Base-by-base conservation (phyloP, 2,888 invertebrate genomes). In the Psylliodes chrysocephalus region DNA sequence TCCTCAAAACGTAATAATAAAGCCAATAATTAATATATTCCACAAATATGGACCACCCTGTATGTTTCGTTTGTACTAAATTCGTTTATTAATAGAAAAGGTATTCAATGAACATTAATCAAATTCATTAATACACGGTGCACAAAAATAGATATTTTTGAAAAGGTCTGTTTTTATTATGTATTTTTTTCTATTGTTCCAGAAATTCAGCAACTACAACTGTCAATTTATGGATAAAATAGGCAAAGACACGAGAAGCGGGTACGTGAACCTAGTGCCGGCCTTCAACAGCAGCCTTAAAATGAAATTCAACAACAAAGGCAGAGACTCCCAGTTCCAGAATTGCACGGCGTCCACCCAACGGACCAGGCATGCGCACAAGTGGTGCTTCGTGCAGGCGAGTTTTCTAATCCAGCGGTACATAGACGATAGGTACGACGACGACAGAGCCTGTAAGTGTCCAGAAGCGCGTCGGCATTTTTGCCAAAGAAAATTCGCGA, bases 161-260 rank as follows among this genome's bases (percentile, higher is more conserved):
- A n/a, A n/a, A n/a, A n/a, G n/a, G n/a, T n/a, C n/a, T n/a, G n/a
- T n/a, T n/a, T n/a, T n/a, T n/a, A n/a, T n/a, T n/a, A n/a, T n/a
- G n/a, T n/a, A n/a, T n/a, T n/a, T n/a, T n/a, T n/a, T n/a, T n/a
- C n/a, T n/a, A 60, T 63, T 63, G 51, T 69, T 67, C 7, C 69
- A 69, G 69, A 67, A 65, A 38, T 61, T 55, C 8, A 63, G 62
- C 30, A 53, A 17, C 12, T 30, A 42, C 1, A 56, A 59, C 8
- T 70, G 70, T 55, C 55, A 64, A 46, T 70, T 70, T 42, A 46
- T 42, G 5, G 70, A 70, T 33, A 55, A 42, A 17, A 64, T 68
- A 12, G 60, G 52, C 4, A 52, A 53, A 2, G 42, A 62, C 38
- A 46, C 14, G 12, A 33, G n/a, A 1, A 38, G 22, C 2, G 56